These are phyloP conservation scores for Lasioglossum villosulum DNA, from an alignment of 2,888 invertebrate genomes.

Conservation along the genomic window DNA sequence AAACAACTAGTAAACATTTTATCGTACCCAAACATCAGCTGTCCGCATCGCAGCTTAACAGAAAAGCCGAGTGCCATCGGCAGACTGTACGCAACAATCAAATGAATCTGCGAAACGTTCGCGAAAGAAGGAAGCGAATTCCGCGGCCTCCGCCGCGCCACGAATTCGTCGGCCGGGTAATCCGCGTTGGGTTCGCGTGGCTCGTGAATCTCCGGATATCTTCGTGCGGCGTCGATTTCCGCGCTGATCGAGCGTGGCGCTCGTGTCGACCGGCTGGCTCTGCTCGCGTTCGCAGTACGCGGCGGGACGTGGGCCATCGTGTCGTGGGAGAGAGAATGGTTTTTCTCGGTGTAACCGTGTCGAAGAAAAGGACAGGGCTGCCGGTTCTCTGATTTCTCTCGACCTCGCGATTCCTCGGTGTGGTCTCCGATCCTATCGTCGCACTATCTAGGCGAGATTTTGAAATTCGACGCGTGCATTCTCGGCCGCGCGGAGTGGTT, in stretches of 20 bases:
- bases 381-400: conserved; percentile 13
- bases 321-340: conserved; percentile 40
- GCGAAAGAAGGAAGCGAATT: conserved; percentile 39
- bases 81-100: too few relatives aligned
- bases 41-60: too few relatives aligned
- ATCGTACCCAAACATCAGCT: too few relatives aligned
- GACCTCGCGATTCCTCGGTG: neutral
- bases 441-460: neutral
- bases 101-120: neutral
- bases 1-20: too few relatives aligned
- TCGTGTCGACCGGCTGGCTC: conserved; percentile 66
- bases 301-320: conserved; percentile 75
- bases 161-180: conserved; percentile 48
- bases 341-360: conserved; percentile 26
- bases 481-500: conserved; percentile 35
- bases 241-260: conserved; percentile 69
- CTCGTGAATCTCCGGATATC: conserved; percentile 51
- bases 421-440: neutral
- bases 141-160: conserved; percentile 21
- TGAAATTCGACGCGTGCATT: neutral
- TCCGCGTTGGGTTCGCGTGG: conserved; percentile 35
- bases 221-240: conserved; percentile 62
- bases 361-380: conserved; percentile 15
- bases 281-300: conserved; percentile 75
- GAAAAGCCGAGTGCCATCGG: too few relatives aligned